Conservation (phyloP, 2,888 invertebrate genomes). For the Dasypogon diadema region DNA sequence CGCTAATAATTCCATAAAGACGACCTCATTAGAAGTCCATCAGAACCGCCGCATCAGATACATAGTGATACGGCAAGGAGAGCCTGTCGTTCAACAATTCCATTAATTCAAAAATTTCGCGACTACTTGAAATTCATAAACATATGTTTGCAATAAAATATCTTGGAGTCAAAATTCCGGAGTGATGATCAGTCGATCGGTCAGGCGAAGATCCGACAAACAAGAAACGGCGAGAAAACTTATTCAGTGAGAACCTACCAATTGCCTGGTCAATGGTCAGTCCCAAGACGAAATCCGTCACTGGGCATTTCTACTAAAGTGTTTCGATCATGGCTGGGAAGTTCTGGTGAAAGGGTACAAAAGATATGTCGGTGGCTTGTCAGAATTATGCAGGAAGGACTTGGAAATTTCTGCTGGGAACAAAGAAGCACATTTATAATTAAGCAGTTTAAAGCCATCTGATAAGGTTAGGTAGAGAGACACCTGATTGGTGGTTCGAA, state of each 20-base stretch:
- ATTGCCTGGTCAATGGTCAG: not conserved
- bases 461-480: not conserved
- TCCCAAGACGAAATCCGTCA: not conserved
- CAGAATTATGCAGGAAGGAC: too few relatives aligned
- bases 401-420: not conserved
- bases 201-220: conserved; percentile 3
- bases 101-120: conserved; percentile 51
- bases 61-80: conserved; percentile 57
- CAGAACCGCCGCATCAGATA: conserved; percentile 58
- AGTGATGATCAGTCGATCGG: conserved; percentile 27
- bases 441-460: not conserved
- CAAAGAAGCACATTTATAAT: too few relatives aligned
- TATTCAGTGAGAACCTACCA: conserved; percentile 20
- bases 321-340: not conserved
- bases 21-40: conserved; percentile 60
- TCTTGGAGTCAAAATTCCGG: conserved; percentile 49
- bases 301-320: not conserved
- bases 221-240: not conserved
- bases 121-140: conserved; percentile 60
- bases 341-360: not conserved
- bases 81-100: conserved; percentile 53
- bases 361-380: too few relatives aligned
- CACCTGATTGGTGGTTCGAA: not conserved
- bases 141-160: conserved; percentile 60
- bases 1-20: conserved; percentile 60